Evolutionary conservation across 2,888 invertebrate species (phyloP), one percentile per base, ranked within the genome.

Genomic region (Aplocera efformata): DNA sequence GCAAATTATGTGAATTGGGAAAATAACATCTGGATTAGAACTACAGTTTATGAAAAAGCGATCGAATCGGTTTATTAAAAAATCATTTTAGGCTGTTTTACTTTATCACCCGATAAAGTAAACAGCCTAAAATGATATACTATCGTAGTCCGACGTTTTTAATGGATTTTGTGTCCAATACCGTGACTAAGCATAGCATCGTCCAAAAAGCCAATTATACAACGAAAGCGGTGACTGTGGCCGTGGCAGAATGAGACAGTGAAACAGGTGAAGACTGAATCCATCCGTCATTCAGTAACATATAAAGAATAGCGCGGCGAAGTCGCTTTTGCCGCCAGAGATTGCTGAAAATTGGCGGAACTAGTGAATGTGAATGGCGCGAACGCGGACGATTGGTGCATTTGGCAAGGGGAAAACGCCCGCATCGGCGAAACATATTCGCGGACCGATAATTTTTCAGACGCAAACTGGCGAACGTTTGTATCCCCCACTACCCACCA

Each of bases 401-500:
- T 63, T 60, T 62, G 61, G 66, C 62, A 65, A 67, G 67, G 70
- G 72, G 72, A 80, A 81, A 83, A 82, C 78, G 79, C 79, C 78
- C 68, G 81, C 73, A 68, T 59, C 72, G 75, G 71, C 78, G 77
- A 78, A 83, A 82, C 73, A 80, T 75, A 77, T 81, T 82, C 72
- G 78, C 84, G 67, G 80, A 74, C 77, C 77, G 80, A 77, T 58
- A 81, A 80, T 80, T 84, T 85, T 85, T 84, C 84, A 85, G 85
- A 78, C 69, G 73, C 77, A 60, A 77, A 68, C 71, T 76, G 71
- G 75, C 74, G 65, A 76, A 68, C 73, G 72, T 71, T 17, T 5
- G 64, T 71, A 69, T 74, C 79, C 83, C 80, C 83, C 75, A 79
- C 86, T 78, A 80, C 81, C 78, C 78, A 72, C 82, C 81, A 81